Evolutionary conservation across 2,888 invertebrate genomes (phyloP), one percentile per base, ranked within the genome.

Genomic region (Phyto melanocephala): DNA sequence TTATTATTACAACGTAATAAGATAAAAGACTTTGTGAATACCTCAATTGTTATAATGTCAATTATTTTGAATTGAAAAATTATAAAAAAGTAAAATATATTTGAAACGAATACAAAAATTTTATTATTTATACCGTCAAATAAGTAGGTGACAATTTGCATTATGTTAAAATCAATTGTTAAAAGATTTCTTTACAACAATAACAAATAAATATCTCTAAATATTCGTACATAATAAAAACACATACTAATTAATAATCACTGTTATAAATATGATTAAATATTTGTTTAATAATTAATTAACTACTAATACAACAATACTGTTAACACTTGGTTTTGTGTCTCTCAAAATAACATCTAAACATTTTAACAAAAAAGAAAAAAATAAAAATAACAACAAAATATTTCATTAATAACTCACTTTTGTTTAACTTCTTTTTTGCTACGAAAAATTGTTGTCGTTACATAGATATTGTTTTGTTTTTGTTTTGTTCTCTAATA

Each of bases 281-380:
- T 20, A 20, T 11, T 65, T 71, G 11, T 17, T 62, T 52, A 10
- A 28, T 15, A 17, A 62, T 20, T 47, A 50, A 52, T 60, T 58
- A 22, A 52, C 56, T 35, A 56, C 10, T 67, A 5, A 5, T 28
- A 28, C 28, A 28, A 28, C 28, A 28, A 6, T 5, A 28, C 28
- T 28, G 28, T 6, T 5, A 28, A 28, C 28, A 28, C 28, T 28
- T 28, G 28, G 4, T 28, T 28, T 6, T 6, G 83, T 68, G 33
- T 17, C 28, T 45, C 13, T 68, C 15, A 40, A 54, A 68, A 40
- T 50, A 85, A 86, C 84, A 86, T 84, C 82, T 85, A 86, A 76
- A 67, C 42, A 76, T 54, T 65, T 35, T 56, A 70, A 78, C 37
- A 40, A 67, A 22, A 56, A 42, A 47, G 28, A 54, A 15, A 42